Evolutionary conservation across 2,797 vertebrate genomes (phyloP).

Genomic region (Botia kubotai): DNA sequence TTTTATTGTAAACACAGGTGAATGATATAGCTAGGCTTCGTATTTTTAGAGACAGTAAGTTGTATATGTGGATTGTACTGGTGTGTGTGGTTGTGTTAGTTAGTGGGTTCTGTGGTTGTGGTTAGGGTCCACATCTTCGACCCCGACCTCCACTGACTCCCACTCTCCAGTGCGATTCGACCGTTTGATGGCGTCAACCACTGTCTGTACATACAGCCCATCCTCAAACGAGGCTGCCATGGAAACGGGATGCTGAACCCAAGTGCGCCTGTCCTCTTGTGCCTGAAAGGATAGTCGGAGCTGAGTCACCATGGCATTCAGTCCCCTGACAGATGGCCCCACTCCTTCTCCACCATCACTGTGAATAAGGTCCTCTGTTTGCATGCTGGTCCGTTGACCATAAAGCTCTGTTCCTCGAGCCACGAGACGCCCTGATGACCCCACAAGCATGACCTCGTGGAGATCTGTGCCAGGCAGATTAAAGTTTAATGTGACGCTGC

Average conservation of each 20-base stretch:
- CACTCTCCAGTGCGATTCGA: conserved; percentile 94
- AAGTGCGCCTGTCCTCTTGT: conserved; percentile 89
- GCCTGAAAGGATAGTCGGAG: conserved; percentile 91
- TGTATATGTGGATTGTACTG: background rate
- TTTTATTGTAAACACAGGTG: background rate
- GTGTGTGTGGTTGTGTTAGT: conserved; percentile 13
- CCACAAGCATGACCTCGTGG: conserved; percentile 96
- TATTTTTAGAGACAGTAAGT: background rate
- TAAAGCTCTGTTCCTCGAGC: conserved; percentile 89
- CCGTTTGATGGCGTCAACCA: conserved; percentile 93
- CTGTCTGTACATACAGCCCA: conserved; percentile 94
- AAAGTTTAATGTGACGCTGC: conserved; percentile 96
- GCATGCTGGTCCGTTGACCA: conserved; percentile 83
- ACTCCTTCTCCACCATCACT: conserved; percentile 73
- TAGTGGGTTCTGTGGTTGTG: conserved; percentile 79
- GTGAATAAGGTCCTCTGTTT: conserved; percentile 86
- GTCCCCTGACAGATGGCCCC: conserved; percentile 77
- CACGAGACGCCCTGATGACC: conserved; percentile 87
- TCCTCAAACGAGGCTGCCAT: conserved; percentile 94
- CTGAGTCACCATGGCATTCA: conserved; percentile 91
- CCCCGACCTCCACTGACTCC: conserved; percentile 92
- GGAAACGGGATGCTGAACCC: conserved; percentile 86
- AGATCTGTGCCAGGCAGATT: conserved; percentile 92
- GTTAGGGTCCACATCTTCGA: conserved; percentile 90
- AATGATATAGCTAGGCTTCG: background rate